These are phyloP conservation scores for Synanceia verrucosa DNA, from an alignment of 2,797 vertebrate species.

Conservation along the genomic window DNA sequence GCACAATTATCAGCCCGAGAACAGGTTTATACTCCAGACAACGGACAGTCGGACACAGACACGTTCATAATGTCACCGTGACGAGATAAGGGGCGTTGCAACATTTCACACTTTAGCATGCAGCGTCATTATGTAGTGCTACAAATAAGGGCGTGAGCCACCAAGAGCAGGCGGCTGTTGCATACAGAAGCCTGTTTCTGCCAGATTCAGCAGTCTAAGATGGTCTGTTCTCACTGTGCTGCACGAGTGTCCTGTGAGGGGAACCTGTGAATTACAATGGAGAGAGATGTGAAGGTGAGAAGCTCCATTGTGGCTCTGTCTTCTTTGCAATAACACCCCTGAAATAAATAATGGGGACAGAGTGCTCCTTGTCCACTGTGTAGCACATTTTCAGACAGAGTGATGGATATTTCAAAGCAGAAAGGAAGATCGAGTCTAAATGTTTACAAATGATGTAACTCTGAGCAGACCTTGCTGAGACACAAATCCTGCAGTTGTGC, in stretches of 20 bases:
- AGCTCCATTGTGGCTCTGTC: conserved; percentile 22
- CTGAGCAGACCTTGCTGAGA: conserved; percentile 21
- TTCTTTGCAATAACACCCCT: neutral
- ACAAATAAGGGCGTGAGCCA: conserved; percentile 12
- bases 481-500: conserved; percentile 42
- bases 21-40: conserved; percentile 52
- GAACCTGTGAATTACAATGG: conserved; percentile 44
- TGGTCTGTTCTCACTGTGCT: conserved; percentile 52
- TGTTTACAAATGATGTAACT: conserved; percentile 58
- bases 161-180: conserved; percentile 15
- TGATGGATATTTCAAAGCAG: conserved; percentile 47
- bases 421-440: conserved; percentile 39
- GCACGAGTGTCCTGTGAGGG: conserved; percentile 37
- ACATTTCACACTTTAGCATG: conserved; percentile 40
- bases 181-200: conserved; percentile 48
- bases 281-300: conserved; percentile 50
- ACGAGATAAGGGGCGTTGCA: conserved; percentile 27
- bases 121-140: conserved; percentile 26
- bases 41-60: conserved; percentile 12
- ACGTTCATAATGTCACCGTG: conserved; percentile 44
- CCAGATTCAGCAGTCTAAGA: conserved; percentile 68
- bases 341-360: conserved; percentile 17
- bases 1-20: conserved; percentile 65
- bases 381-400: conserved; percentile 6
- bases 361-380: conserved; percentile 4